A percentile compares a stretch with the other conserved stretches of the same genome.
These are phyloP conservation scores for Notiomystis cincta DNA, from an alignment of 2,113 vertebrate species.

Conservation along the genomic window DNA sequence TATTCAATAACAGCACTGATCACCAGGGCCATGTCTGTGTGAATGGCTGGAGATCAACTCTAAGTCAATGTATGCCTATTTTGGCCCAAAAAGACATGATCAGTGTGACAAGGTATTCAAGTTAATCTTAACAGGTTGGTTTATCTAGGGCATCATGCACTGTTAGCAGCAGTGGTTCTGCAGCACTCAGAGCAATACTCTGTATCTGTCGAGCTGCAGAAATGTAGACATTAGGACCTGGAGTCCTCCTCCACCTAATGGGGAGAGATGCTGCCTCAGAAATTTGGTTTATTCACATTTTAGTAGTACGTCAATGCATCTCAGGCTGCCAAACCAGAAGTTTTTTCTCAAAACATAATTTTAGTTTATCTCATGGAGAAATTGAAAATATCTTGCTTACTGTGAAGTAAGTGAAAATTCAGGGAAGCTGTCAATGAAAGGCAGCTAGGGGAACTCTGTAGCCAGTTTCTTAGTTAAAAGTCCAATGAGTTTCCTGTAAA, in stretches of 20 bases:
- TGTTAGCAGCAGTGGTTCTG: not conserved
- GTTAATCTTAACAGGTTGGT: not conserved
- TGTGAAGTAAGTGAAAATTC: not conserved
- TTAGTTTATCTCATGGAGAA: not conserved
- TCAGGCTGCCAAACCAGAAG: not conserved
- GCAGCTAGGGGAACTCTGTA: not conserved
- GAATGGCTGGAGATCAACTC: not conserved
- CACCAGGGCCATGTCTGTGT: too few species aligned
- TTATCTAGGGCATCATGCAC: not conserved
- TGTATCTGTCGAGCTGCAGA: fast-evolving
- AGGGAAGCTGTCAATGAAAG: not conserved
- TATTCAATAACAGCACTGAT: fast-evolving
- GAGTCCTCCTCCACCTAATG: not conserved
- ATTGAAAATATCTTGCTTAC: not conserved
- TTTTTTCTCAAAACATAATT: not conserved
- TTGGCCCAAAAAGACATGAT: not conserved
- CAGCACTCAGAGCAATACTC: not conserved
- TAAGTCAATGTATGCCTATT: not conserved
- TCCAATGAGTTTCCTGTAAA: not conserved
- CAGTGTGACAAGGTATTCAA: not conserved
- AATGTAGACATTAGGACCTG: not conserved
- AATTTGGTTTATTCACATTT: not conserved
- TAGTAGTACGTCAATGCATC: not conserved
- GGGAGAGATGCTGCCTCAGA: not conserved
- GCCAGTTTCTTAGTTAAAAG: not conserved